Evolutionary conservation across 2,113 vertebrate genomes (phyloP).

Genomic region (Tupaia tana): DNA sequence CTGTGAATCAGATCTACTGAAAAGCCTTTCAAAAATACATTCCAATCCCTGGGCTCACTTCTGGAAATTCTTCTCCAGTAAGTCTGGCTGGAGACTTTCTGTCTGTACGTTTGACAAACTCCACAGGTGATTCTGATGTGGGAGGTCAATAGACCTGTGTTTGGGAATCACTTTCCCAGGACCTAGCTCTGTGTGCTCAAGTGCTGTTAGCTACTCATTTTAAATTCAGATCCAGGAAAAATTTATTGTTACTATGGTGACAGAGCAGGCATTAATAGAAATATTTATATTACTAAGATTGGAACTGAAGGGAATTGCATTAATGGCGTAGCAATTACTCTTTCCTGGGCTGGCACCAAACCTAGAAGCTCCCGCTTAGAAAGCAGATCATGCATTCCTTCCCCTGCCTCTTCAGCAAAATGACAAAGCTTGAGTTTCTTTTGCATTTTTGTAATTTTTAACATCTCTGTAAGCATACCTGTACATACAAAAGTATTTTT

Average conservation of each 20-base stretch:
- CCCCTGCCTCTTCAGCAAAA: conserved; percentile 42
- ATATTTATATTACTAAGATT: conserved; percentile 75
- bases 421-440: conserved; percentile 21
- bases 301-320: conserved; percentile 60
- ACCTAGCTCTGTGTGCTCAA: conserved; percentile 19
- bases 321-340: conserved; percentile 8
- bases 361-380: conserved; percentile 67
- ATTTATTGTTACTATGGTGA: conserved; percentile 75
- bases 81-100: conserved; percentile 39
- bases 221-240: conserved; percentile 71
- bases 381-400: conserved; percentile 10
- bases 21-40: conserved; percentile 60
- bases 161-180: conserved; percentile 56
- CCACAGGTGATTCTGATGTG: conserved; percentile 39
- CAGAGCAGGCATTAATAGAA: conserved; percentile 63
- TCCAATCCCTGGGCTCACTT: conserved; percentile 3
- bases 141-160: conserved; percentile 39
- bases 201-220: conserved; percentile 65
- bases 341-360: conserved; percentile 64
- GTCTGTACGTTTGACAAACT: conserved; percentile 48
- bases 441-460: conserved; percentile 67
- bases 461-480: conserved; percentile 47
- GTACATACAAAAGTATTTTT: conserved; percentile 49
- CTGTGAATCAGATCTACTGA: conserved; percentile 49
- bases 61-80: conserved; percentile 56